These are phyloP conservation scores for Panorpa germanica DNA, from an alignment of 2,888 invertebrate species.

Conservation along the genomic window DNA sequence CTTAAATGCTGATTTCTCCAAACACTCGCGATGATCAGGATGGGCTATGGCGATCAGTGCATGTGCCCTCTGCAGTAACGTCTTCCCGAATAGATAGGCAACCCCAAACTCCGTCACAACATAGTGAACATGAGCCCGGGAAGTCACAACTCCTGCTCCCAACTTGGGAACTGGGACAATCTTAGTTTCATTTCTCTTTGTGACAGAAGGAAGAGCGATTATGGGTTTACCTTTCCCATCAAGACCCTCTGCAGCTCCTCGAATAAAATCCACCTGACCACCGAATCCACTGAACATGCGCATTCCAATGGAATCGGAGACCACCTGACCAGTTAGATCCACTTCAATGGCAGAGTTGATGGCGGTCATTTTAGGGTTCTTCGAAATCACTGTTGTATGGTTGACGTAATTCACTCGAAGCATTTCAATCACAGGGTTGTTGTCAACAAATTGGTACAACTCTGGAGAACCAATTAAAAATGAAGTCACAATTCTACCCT, in stretches of 20 bases:
- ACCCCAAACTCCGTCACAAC: slow-evolving; percentile 90
- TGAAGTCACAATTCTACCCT: slow-evolving; percentile 79
- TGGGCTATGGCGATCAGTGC: slow-evolving; percentile 78
- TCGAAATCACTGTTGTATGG: slow-evolving; percentile 59
- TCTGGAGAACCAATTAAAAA: slow-evolving; percentile 79
- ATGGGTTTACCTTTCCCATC: slow-evolving; percentile 85
- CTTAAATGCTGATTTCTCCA: slow-evolving; percentile 80
- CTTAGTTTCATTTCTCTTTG: slow-evolving; percentile 64
- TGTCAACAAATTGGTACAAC: slow-evolving; percentile 81
- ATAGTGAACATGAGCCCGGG: slow-evolving; percentile 82
- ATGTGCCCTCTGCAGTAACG: slow-evolving; percentile 73
- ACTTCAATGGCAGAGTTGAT: slow-evolving; percentile 93
- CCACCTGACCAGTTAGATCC: slow-evolving; percentile 86
- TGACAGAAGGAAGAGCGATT: slow-evolving; percentile 69
- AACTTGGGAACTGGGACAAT: slow-evolving; percentile 63
- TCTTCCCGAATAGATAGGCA: slow-evolving; percentile 77
- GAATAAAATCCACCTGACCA: slow-evolving; percentile 86
- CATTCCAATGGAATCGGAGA: slow-evolving; percentile 91
- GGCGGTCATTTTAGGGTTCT: slow-evolving; percentile 82
- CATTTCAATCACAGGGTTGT: slow-evolving; percentile 91
- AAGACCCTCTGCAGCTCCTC: slow-evolving; percentile 67
- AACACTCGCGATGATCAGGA: slow-evolving; percentile 62
- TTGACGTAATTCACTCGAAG: slow-evolving; percentile 77
- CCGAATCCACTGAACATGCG: slow-evolving; percentile 81
- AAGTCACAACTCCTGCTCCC: slow-evolving; percentile 90